Evolutionary conservation across 2,797 vertebrate genomes (phyloP).

Genomic region (Gadopsis bispinosus): DNA sequence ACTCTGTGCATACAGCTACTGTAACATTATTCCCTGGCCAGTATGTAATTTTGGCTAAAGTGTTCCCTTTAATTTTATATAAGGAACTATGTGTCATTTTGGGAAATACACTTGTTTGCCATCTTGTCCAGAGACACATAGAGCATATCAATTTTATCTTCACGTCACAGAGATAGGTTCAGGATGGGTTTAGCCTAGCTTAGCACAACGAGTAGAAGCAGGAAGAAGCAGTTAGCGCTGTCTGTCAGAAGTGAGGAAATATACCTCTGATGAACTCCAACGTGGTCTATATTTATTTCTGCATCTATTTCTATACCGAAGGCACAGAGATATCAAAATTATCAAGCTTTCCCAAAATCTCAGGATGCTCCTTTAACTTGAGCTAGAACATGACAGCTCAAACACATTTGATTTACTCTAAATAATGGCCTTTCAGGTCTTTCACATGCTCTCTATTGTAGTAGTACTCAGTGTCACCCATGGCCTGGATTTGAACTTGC

Average conservation of each 20-base stretch:
- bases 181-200: not conserved
- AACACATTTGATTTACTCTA: constrained; percentile 4
- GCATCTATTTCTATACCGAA: constrained; percentile 33
- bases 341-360: constrained; percentile 18
- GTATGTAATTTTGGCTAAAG: constrained; percentile 39
- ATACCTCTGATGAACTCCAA: constrained; percentile 33
- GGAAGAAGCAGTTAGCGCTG: constrained; percentile 2
- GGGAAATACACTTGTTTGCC: constrained; percentile 23
- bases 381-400: constrained; percentile 19
- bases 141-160: not conserved
- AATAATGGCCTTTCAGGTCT: constrained; percentile 19
- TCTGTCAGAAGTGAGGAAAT: constrained; percentile 29
- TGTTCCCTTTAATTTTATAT: constrained; percentile 37
- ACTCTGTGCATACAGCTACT: constrained; percentile 24
- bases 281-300: constrained; percentile 34
- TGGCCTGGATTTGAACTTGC: constrained; percentile 31
- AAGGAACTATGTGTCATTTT: constrained; percentile 28
- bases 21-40: constrained; percentile 24
- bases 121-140: constrained; percentile 26
- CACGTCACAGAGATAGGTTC: constrained; percentile 15
- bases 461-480: constrained; percentile 16
- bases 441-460: constrained; percentile 14
- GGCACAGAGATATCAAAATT: constrained; percentile 28
- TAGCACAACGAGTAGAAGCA: constrained; percentile 14
- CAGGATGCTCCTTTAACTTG: constrained; percentile 23